These are phyloP conservation scores for Fukomys damarensis DNA, from an alignment of 2,113 vertebrate genomes.

Conservation along the genomic window DNA sequence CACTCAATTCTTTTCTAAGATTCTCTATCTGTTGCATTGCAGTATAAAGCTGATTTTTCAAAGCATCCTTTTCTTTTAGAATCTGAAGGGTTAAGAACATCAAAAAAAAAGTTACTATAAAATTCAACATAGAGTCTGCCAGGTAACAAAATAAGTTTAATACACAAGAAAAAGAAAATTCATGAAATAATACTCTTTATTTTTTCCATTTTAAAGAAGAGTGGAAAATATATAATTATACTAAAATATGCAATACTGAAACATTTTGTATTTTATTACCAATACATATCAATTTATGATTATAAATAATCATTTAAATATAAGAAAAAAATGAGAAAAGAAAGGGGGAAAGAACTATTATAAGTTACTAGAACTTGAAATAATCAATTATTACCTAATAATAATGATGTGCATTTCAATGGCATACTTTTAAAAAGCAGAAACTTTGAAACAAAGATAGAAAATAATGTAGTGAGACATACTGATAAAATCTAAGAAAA, in stretches of 20 bases:
- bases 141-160: slow-evolving; percentile 41
- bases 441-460: neutral
- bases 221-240: neutral
- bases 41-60: slow-evolving; percentile 89
- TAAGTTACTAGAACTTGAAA: slow-evolving; percentile 7
- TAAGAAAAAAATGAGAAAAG: slow-evolving; percentile 37
- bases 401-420: neutral
- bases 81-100: slow-evolving; percentile 84
- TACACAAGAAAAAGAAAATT: neutral
- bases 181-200: slow-evolving; percentile 31
- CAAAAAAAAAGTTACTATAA: slow-evolving; percentile 43
- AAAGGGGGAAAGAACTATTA: neutral
- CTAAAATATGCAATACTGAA: neutral
- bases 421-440: neutral
- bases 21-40: slow-evolving; percentile 91
- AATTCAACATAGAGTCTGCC: neutral
- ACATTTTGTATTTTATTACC: slow-evolving; percentile 44
- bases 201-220: slow-evolving; percentile 34
- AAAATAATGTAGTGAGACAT: neutral
- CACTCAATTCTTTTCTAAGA: slow-evolving; percentile 90
- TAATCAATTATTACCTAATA: slow-evolving; percentile 38
- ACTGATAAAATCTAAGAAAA: neutral
- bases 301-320: slow-evolving; percentile 34
- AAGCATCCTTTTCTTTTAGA: slow-evolving; percentile 90
- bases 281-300: slow-evolving; percentile 52